Percentiles rank a stretch among this genome's conserved stretches.
These are phyloP conservation scores for Catamblyrhynchus diadema DNA, from an alignment of 2,797 vertebrate species.

Conservation along the genomic window DNA sequence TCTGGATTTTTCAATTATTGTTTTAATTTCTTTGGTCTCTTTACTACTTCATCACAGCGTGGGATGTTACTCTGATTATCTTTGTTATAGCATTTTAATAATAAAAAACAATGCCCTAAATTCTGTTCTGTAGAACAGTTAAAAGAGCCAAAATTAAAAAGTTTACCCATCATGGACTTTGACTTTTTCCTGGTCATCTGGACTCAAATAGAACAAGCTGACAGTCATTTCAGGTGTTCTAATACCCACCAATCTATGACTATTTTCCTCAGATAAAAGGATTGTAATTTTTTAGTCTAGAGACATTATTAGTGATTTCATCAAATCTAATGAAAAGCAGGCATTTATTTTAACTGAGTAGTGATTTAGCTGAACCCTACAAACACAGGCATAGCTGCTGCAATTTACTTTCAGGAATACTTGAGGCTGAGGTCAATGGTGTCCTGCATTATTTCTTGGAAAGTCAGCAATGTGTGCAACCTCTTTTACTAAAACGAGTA, in stretches of 20 bases:
- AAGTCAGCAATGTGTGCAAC: neutral
- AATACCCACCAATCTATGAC: neutral
- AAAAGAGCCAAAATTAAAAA: neutral
- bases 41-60: conserved; percentile 1
- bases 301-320: neutral
- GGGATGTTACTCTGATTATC: neutral
- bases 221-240: neutral
- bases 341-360: neutral
- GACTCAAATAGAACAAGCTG: neutral
- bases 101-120: neutral
- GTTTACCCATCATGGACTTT: neutral
- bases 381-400: neutral
- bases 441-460: neutral
- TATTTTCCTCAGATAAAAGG: neutral
- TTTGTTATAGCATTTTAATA: neutral
- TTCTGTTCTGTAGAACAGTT: neutral
- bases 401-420: neutral
- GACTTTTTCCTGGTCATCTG: neutral
- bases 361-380: neutral
- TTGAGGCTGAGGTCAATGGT: neutral
- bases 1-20: conserved; percentile 27
- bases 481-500: neutral
- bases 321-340: neutral
- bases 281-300: neutral
- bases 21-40: conserved; percentile 35